Conservation (phyloP, 2,888 invertebrate species). For the Galerucella nymphaeae region DNA sequence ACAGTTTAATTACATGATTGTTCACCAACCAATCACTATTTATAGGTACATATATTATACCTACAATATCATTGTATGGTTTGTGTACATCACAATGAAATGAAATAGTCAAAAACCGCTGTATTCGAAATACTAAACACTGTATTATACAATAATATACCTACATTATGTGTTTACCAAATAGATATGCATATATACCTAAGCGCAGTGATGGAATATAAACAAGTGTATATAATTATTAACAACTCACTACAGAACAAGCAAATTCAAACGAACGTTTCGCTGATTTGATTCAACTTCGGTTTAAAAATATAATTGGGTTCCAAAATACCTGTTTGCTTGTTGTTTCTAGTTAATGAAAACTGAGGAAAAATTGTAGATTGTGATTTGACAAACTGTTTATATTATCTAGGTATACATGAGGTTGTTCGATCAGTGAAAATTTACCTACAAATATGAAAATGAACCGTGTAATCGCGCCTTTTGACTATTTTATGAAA, state of each 20-base stretch:
- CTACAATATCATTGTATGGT: not conserved
- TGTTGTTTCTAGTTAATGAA: too few relatives aligned
- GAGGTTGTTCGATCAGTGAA: too few relatives aligned
- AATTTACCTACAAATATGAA: too few relatives aligned
- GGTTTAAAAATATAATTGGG: too few relatives aligned
- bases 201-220: not conserved
- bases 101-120: not conserved
- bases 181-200: not conserved
- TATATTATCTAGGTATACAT: too few relatives aligned
- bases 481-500: too few relatives aligned
- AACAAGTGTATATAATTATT: not conserved
- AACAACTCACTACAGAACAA: not conserved
- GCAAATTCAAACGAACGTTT: not conserved
- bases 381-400: too few relatives aligned
- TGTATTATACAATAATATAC: not conserved
- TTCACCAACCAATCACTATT: not conserved
- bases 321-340: too few relatives aligned
- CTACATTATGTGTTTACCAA: not conserved
- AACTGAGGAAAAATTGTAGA: too few relatives aligned
- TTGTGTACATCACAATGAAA: not conserved
- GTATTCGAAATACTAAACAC: not conserved
- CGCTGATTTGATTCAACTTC: not conserved
- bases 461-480: too few relatives aligned
- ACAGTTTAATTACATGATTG: not conserved
- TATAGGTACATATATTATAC: too few relatives aligned